Conservation (phyloP, 1,140 invertebrate species). For the Drosophila albomicans region DNA sequence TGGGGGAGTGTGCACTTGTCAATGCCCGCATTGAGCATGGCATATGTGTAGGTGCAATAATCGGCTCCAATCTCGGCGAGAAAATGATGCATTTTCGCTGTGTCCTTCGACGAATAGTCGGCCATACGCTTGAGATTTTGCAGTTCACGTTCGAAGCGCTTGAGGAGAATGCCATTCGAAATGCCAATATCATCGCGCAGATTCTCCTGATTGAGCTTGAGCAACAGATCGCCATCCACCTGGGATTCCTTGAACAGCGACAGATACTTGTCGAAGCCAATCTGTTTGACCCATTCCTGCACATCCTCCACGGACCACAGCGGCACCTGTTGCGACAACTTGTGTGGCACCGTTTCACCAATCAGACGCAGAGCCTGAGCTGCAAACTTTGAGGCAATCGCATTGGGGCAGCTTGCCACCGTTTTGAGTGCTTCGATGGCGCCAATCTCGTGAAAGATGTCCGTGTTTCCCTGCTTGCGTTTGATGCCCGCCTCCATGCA, state of each 20-base stretch:
- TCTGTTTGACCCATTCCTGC: constrained; percentile 98
- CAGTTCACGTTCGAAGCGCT: constrained; percentile 97
- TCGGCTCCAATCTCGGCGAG: constrained; percentile 94
- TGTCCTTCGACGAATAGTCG: constrained; percentile 98
- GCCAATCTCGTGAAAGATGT: constrained; percentile 97
- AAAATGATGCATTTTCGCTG: constrained; percentile 96
- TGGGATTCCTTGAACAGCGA: constrained; percentile 94
- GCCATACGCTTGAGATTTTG: constrained; percentile 98
- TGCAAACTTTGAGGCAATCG: constrained; percentile 98
- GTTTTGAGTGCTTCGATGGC: constrained; percentile 98
- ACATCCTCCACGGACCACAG: constrained; percentile 99
- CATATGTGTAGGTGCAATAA: constrained; percentile 98
- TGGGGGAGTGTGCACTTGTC: constrained; percentile 93
- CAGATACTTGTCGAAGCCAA: constrained; percentile 95
- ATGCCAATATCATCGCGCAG: constrained; percentile 96
- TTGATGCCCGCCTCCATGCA: constrained; percentile 99
- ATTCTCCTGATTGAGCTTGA: constrained; percentile 97
- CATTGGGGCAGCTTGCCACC: constrained; percentile 98
- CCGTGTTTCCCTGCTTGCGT: constrained; percentile 96
- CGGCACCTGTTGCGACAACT: constrained; percentile 98
- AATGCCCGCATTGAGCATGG: constrained; percentile 97
- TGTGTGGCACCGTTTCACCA: constrained; percentile 98
- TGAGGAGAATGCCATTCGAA: constrained; percentile 95
- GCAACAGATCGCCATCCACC: constrained; percentile 98
- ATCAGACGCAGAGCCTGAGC: constrained; percentile 97